Evolutionary conservation across 2,113 vertebrate genomes (phyloP), one percentile per base, ranked within the genome.

Genomic region (Amblyopsis rosae): DNA sequence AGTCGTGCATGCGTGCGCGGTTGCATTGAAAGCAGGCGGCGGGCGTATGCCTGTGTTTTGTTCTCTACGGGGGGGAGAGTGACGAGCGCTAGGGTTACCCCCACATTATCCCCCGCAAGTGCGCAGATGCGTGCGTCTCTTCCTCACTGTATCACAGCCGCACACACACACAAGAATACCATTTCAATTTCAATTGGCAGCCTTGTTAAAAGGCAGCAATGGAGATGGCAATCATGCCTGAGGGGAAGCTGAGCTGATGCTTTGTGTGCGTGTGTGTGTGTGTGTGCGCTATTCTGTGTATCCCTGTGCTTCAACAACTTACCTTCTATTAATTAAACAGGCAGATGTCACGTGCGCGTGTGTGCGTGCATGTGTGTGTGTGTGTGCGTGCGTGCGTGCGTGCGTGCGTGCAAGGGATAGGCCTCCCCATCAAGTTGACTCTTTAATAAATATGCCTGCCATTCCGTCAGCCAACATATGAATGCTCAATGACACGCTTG

Each of bases 111-210:
- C 35, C 26, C 35, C 7, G 35, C 6, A 41, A 41, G 35, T 11
- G 11, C 19, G 19, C 56, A 33, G 19, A 32, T 33, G 17, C 12
- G 4, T 26, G 50, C 70, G 82, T 72, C 75, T 82, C 72, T 75
- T 83, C 72, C 82, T 76, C 86, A 74, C 83, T 77, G 73, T 79
- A 80, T 88, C 86, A 89, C 86, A 86, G 86, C 87, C 86, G 78
- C 73, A 81, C 73, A 65, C 76, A 81, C 82, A 89, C 87, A 82
- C 80, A 88, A 88, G 82, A 91, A 89, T 89, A 90, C 79, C 84
- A 84, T 91, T 92, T 92, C 88, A 91, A 87, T 92, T 89, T 92
- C 88, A 91, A 90, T 91, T 87, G 86, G 75, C 73, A 80, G 81
- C 75, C 72, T 73, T 80, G 84, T 86, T 90, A 86, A 84, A 85